A percentile compares a stretch with the other conserved stretches of the same genome.
phyloP scores from a whole-genome alignment of 2,888 invertebrate genomes.

The Chrysotoxum bicinctum region DNA sequence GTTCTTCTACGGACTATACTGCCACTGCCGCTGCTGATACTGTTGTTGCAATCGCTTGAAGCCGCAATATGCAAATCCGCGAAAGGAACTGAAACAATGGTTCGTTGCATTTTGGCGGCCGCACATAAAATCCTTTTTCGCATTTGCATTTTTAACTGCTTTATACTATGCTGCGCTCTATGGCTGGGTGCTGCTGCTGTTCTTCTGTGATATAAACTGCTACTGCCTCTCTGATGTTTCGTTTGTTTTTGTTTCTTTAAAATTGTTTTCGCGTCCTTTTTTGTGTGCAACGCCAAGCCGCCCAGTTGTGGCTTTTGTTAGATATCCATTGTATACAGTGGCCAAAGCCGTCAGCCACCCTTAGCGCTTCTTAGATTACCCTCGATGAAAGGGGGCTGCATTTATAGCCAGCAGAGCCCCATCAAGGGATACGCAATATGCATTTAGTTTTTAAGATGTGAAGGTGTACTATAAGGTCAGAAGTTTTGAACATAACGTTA shows the following conservation, averaged over 20 bases:
- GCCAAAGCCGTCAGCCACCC: constrained; percentile 30
- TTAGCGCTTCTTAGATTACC: constrained; percentile 61
- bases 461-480: too few relatives aligned
- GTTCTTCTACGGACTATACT: background rate
- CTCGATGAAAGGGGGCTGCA: background rate
- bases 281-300: constrained; percentile 29
- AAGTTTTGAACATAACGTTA: too few relatives aligned
- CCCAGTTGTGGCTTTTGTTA: constrained; percentile 65
- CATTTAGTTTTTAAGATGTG: too few relatives aligned
- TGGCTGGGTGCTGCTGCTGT: constrained; percentile 7
- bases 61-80: constrained; percentile 71
- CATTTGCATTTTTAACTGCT: constrained; percentile 73
- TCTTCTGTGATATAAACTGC: constrained; percentile 27
- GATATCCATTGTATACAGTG: constrained; percentile 53
- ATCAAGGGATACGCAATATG: background rate
- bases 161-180: constrained; percentile 43
- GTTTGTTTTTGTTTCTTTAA: constrained; percentile 53
- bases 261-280: constrained; percentile 64
- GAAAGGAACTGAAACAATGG: constrained; percentile 70
- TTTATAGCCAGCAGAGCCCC: background rate
- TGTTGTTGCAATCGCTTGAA: constrained; percentile 45
- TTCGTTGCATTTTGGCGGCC: constrained; percentile 73
- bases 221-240: constrained; percentile 42
- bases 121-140: constrained; percentile 71
- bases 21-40: too few relatives aligned